phyloP scores from a whole-genome alignment of 2,113 vertebrate species.

The Nesogale talazaci region DNA sequence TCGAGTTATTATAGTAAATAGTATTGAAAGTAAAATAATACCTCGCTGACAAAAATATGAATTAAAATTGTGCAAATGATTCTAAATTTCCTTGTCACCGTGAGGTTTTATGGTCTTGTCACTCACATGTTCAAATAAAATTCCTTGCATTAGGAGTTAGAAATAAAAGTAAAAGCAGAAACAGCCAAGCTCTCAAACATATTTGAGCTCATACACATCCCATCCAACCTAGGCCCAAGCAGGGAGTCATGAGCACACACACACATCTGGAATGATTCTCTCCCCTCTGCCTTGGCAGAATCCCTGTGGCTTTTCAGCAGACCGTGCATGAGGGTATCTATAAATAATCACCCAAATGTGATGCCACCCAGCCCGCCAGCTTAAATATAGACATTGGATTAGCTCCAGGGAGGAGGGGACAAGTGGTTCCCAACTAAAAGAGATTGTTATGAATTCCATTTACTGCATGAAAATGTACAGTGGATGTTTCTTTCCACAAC shows the following conservation, averaged over 20 bases:
- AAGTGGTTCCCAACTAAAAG: slow-evolving; percentile 84
- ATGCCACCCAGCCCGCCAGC: slow-evolving; percentile 72
- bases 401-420: slow-evolving; percentile 83
- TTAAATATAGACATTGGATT: slow-evolving; percentile 85
- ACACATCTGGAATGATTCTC: slow-evolving; percentile 23
- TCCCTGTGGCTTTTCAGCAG: slow-evolving; percentile 40
- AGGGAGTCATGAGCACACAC: neutral
- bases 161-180: slow-evolving; percentile 28
- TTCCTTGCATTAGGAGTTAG: neutral
- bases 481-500: slow-evolving; percentile 82
- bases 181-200: neutral
- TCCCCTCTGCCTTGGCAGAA: neutral
- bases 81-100: neutral
- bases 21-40: neutral
- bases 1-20: neutral
- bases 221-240: slow-evolving; percentile 31
- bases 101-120: slow-evolving; percentile 6
- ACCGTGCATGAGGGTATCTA: slow-evolving; percentile 45
- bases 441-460: slow-evolving; percentile 85
- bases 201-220: slow-evolving; percentile 28
- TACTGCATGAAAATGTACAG: slow-evolving; percentile 79
- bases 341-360: slow-evolving; percentile 81
- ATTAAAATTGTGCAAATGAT: neutral
- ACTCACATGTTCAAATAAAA: neutral
- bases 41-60: neutral